Percentiles rank a stretch among this genome's conserved stretches.
These are phyloP conservation scores for Pyrgilauda ruficollis DNA, from an alignment of 2,113 vertebrate species.

Conservation along the genomic window DNA sequence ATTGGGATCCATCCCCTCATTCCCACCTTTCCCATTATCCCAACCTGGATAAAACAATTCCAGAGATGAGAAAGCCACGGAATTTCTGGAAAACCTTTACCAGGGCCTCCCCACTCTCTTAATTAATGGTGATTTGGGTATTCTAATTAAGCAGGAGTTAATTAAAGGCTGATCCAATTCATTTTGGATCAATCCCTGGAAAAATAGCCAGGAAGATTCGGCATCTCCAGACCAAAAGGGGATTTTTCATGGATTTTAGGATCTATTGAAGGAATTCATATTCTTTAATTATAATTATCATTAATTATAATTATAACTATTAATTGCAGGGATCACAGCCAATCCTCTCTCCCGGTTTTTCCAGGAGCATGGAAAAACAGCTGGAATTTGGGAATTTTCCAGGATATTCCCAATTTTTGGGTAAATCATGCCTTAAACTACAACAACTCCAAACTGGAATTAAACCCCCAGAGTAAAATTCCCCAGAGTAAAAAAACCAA, in stretches of 20 bases:
- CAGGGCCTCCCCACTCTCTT: background rate
- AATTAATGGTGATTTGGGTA: background rate
- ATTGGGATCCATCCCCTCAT: background rate
- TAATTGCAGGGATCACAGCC: background rate
- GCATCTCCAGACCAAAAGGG: background rate
- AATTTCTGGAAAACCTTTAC: background rate
- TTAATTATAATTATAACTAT: background rate
- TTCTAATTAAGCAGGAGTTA: background rate
- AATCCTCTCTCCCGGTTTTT: background rate
- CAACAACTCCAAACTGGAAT: background rate
- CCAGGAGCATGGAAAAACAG: background rate
- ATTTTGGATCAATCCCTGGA: background rate
- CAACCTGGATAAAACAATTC: background rate
- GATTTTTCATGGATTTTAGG: background rate
- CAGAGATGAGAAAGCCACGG: background rate
- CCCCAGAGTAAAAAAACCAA: background rate
- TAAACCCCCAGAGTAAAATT: background rate
- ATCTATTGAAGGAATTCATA: background rate
- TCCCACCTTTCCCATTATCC: background rate
- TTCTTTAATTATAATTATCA: background rate
- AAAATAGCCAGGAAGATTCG: fast-evolving
- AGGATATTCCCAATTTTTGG: background rate
- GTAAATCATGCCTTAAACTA: background rate
- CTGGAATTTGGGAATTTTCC: background rate
- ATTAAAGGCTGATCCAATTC: background rate